Conservation (phyloP, 2,113 vertebrate species). For the Ciconia maguari region DNA sequence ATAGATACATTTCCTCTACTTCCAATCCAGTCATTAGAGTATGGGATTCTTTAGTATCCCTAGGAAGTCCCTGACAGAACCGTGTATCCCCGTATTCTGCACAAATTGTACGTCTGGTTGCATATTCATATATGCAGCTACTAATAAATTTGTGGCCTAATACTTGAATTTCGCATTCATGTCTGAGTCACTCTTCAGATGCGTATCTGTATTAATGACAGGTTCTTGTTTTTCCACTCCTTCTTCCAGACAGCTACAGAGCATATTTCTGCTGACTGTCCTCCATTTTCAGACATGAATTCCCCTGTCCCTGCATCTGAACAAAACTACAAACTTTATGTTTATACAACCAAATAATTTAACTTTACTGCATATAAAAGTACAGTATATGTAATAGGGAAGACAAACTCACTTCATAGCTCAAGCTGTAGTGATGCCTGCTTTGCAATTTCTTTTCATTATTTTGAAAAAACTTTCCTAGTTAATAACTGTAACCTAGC, state of each 20-base stretch:
- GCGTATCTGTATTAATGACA: neutral
- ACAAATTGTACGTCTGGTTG: neutral
- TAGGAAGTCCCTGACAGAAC: neutral
- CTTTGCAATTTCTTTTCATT: neutral
- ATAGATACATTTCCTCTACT: neutral
- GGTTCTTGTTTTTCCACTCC: neutral
- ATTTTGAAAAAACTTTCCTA: neutral
- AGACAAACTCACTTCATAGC: neutral
- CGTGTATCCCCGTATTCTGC: neutral
- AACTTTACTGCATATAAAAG: neutral
- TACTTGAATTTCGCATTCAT: neutral
- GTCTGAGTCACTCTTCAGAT: neutral
- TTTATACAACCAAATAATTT: neutral
- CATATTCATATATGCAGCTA: neutral
- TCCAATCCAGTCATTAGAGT: neutral
- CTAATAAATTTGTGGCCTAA: neutral
- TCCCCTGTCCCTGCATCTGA: neutral
- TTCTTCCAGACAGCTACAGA: neutral
- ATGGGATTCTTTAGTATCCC: neutral
- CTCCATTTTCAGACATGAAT: neutral
- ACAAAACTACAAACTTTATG: neutral
- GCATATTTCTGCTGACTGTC: neutral
- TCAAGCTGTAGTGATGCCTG: neutral
- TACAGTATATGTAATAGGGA: neutral
- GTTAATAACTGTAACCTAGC: neutral